Evolutionary conservation across 2,797 vertebrate genomes (phyloP), one percentile per base, ranked within the genome.

Genomic region (Argentina silus): DNA sequence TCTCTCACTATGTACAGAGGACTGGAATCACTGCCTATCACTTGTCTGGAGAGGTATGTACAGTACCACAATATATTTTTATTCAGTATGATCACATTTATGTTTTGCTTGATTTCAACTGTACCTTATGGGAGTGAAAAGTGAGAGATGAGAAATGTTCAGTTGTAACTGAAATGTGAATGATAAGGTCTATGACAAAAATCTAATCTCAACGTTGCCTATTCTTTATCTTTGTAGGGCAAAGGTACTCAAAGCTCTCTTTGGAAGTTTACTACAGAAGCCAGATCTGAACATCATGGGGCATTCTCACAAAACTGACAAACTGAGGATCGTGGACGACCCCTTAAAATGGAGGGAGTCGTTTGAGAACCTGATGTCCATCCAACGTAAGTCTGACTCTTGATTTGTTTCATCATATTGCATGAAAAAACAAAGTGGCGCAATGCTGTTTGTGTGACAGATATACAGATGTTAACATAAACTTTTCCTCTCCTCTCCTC

Each of bases 41-140:
- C 91, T 77, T 97, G 95, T 88, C 89, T 97, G 86, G 96, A 98
- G 87, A 96, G 96, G 96, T 98, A 89, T 90, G 94, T 77, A 53
- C 43, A 45, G 51, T 27, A 17, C 11, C 21, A 9, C 10, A 57
- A 19, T 45, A 9, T 48, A 5, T 6, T 61, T n/a, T 6, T 47
- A 14, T 62, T 50, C 7, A 2, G 48, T 14, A 36, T 36, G 27
- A 36, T 36, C 27, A 36, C 27, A 1, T 36, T 36, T 36, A 36
- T 36, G 27, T 36, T 36, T 36, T 36, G 27, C 4, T 36, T 36
- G 27, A 36, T 36, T 36, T 36, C 27, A 36, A 36, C 27, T 36
- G 27, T 36, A 36, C 4, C 27, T 36, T 36, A 36, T 36, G 27
- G 27, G 27, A 36, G 27, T 36, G 4, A 36, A 36, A 36, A 36